Percentiles rank a stretch among this genome's conserved stretches.
Conservation (phyloP, 2,113 vertebrate species). For the Catharus minimus region DNA sequence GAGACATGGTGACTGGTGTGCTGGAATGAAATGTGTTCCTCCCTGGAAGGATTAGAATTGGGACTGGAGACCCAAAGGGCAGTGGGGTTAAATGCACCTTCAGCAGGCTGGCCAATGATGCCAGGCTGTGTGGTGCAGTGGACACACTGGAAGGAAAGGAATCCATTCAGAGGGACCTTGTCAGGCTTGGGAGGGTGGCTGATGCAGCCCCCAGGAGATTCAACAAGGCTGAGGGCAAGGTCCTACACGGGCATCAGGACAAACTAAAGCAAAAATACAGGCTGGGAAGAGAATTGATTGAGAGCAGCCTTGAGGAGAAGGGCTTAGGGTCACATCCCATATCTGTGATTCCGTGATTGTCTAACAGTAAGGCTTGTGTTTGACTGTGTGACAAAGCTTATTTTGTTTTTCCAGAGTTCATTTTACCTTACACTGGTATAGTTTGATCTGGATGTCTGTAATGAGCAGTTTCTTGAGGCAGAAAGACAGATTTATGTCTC, state of each 20-base stretch:
- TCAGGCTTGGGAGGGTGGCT: neutral
- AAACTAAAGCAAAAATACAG: neutral
- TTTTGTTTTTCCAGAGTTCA: neutral
- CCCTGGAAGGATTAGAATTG: neutral
- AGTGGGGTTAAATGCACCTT: neutral
- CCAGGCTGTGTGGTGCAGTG: neutral
- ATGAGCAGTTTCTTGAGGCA: neutral
- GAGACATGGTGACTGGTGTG: neutral
- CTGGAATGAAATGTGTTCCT: neutral
- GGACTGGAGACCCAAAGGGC: neutral
- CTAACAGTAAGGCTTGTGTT: neutral
- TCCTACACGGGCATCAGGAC: neutral
- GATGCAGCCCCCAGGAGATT: neutral
- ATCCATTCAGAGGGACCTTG: neutral
- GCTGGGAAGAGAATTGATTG: neutral
- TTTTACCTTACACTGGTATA: neutral
- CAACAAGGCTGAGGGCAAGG: neutral
- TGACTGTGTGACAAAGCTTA: neutral
- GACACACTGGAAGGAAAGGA: neutral
- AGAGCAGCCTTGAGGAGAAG: neutral
- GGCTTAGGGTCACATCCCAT: neutral
- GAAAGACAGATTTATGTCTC: neutral
- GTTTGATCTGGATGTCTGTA: neutral
- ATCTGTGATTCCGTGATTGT: neutral
- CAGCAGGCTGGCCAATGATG: fast-evolving